These are phyloP conservation scores for Clusia tigrina DNA, from an alignment of 2,888 invertebrate genomes.

Conservation along the genomic window DNA sequence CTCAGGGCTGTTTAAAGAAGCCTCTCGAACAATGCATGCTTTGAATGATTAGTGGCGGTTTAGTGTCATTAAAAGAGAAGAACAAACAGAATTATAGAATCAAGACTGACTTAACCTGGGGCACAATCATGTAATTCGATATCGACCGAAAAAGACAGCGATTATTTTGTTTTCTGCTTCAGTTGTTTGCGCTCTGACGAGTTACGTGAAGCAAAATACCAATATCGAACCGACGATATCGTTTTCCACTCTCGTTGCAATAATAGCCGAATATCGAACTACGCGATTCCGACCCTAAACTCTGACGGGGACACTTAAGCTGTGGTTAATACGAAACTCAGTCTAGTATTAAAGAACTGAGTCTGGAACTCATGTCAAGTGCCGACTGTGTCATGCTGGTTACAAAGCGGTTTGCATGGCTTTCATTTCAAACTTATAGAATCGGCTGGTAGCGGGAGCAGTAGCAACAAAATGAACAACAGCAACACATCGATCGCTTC, in stretches of 20 bases:
- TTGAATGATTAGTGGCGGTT: slow-evolving; percentile 24
- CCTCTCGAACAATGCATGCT: no score
- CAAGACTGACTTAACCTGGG: not conserved
- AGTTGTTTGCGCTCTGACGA: not conserved
- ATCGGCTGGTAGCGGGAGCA: not conserved
- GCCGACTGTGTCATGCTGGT: slow-evolving; percentile 8
- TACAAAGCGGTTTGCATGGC: not conserved
- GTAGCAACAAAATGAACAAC: slow-evolving; percentile 15
- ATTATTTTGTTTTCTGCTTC: no score
- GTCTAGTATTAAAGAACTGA: not conserved
- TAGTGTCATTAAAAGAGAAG: not conserved
- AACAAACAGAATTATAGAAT: not conserved
- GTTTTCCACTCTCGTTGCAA: no score
- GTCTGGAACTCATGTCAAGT: not conserved
- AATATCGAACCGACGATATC: no score
- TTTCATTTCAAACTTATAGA: not conserved
- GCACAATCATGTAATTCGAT: no score
- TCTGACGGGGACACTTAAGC: not conserved
- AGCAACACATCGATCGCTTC: slow-evolving; percentile 5
- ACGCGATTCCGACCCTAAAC: no score
- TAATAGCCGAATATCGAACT: no score
- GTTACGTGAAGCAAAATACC: no score
- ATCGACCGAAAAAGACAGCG: no score
- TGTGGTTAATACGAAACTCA: not conserved
- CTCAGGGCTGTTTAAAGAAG: no score